Conservation (phyloP, 2,797 vertebrate species). For the Pelochelys cantorii region DNA sequence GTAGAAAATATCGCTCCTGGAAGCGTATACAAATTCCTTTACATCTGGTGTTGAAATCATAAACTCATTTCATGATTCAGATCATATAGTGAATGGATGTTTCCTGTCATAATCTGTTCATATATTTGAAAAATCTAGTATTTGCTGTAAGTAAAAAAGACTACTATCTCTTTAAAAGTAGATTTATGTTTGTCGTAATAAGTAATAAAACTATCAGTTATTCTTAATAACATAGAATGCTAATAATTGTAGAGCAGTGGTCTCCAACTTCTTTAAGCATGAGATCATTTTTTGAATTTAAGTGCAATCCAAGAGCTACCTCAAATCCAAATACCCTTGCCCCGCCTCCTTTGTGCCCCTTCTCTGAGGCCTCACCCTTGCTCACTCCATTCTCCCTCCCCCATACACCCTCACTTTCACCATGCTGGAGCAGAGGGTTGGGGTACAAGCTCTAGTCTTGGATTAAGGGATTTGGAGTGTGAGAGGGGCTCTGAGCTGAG, state of each 20-base stretch:
- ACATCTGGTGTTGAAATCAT: neutral
- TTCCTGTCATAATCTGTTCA: conserved; percentile 9
- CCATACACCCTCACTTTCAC: too few relatives aligned
- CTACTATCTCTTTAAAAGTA: conserved; percentile 46
- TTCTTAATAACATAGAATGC: conserved; percentile 28
- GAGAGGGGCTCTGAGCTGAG: too few relatives aligned
- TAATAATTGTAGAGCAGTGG: neutral
- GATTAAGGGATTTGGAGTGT: too few relatives aligned
- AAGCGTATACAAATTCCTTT: neutral
- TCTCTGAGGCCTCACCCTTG: too few relatives aligned
- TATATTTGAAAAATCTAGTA: conserved; percentile 54
- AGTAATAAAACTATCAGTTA: conserved; percentile 38
- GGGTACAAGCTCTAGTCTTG: too few relatives aligned
- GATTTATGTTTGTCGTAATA: conserved; percentile 44
- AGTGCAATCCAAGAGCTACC: too few relatives aligned
- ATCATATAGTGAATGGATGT: neutral
- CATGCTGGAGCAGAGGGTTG: too few relatives aligned
- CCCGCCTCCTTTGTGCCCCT: too few relatives aligned
- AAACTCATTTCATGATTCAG: neutral
- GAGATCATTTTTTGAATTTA: too few relatives aligned
- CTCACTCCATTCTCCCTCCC: too few relatives aligned
- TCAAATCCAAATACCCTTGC: too few relatives aligned
- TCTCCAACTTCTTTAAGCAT: too few relatives aligned
- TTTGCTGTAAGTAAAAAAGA: conserved; percentile 36
- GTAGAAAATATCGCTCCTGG: neutral